Evolutionary conservation across 2,888 invertebrate species (phyloP).

Genomic region (Eristalinus sepulchralis): DNA sequence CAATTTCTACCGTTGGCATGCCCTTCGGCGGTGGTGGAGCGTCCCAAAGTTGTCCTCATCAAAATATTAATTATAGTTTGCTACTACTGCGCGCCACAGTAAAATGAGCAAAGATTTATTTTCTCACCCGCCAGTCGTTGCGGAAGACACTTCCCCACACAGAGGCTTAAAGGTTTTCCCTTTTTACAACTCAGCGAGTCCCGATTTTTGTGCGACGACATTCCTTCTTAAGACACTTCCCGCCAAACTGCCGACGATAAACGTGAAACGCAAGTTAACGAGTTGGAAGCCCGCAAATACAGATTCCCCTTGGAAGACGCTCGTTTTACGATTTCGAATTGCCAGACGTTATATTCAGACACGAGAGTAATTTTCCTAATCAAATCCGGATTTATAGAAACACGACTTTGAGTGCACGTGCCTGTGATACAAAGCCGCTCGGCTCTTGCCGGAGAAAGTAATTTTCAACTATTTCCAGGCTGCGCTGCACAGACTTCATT

Average conservation of each 20-base stretch:
- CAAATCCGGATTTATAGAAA: conserved; percentile 20
- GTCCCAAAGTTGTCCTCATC: neutral
- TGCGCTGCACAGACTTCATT: neutral
- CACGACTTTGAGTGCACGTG: neutral
- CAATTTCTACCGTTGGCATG: neutral
- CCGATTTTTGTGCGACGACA: neutral
- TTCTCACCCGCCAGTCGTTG: neutral
- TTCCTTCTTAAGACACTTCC: neutral
- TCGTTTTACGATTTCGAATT: conserved; percentile 12
- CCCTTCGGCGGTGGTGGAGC: neutral
- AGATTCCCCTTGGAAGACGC: neutral
- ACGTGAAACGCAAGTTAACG: conserved; percentile 37
- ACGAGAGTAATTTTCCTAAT: conserved; percentile 7
- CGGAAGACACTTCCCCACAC: neutral
- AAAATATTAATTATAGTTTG: conserved; percentile 54
- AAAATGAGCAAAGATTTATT: conserved; percentile 2
- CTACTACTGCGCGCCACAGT: conserved; percentile 42
- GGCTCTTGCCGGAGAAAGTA: neutral
- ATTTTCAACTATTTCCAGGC: neutral
- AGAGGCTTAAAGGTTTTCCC: neutral
- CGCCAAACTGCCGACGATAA: conserved; percentile 10
- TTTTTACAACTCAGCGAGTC: neutral
- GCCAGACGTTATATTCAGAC: conserved; percentile 2
- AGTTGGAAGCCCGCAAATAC: conserved; percentile 34
- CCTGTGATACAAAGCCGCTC: neutral